These are phyloP conservation scores for Laterallus jamaicensis DNA, from an alignment of 2,113 vertebrate species.

Conservation along the genomic window DNA sequence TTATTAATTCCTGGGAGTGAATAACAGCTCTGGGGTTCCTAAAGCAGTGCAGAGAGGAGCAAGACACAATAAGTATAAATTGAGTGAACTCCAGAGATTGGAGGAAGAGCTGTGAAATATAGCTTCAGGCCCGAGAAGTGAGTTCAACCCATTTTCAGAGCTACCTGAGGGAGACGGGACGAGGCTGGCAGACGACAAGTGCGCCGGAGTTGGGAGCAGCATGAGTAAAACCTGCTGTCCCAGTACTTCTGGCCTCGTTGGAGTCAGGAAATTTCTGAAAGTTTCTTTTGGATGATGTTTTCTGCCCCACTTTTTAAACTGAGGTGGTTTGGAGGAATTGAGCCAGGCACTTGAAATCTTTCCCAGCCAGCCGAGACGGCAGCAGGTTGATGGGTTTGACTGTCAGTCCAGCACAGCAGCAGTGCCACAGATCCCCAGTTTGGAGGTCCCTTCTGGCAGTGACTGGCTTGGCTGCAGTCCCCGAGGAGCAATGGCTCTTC, in stretches of 20 bases:
- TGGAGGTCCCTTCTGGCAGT: fast-evolving
- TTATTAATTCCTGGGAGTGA: neutral
- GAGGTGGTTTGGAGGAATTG: neutral
- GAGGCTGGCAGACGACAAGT: neutral
- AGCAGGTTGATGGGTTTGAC: neutral
- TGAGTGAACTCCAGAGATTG: neutral
- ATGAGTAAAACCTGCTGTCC: neutral
- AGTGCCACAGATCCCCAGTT: fast-evolving
- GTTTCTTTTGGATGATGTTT: neutral
- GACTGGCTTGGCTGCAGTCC: neutral
- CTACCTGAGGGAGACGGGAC: neutral
- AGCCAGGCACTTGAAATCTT: neutral
- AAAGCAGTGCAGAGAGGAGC: neutral
- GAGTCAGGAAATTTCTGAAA: neutral
- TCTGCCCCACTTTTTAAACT: slow-evolving; percentile 27
- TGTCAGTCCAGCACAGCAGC: neutral
- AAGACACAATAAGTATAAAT: slow-evolving; percentile 17
- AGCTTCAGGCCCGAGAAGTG: neutral
- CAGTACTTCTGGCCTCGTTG: slow-evolving; percentile 46
- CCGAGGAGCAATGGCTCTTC: neutral
- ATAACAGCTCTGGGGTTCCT: neutral
- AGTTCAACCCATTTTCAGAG: slow-evolving; percentile 42
- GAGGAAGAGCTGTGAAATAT: slow-evolving; percentile 32
- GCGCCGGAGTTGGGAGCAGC: neutral
- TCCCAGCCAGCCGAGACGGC: fast-evolving